Base-by-base conservation (phyloP, 2,888 invertebrate genomes). In the Scrobipalpa costella region DNA sequence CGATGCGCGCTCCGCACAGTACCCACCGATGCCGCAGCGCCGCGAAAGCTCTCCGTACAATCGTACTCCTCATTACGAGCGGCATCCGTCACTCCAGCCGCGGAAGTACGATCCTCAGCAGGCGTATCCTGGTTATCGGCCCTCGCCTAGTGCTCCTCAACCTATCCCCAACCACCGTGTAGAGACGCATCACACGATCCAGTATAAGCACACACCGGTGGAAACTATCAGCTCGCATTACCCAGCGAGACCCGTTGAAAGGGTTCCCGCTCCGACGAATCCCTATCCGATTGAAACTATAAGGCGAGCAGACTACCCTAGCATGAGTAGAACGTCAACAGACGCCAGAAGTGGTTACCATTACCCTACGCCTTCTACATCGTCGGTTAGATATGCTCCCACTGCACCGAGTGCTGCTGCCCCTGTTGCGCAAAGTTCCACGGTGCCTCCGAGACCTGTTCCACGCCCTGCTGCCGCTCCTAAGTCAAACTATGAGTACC, bases 71-170 rank as follows among this genome's bases (percentile, higher is more conserved):
- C 88, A 86, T 71, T 90, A 86, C 71, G 91, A 90, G 57, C 80
- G 89, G 59, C 86, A 86, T 70, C 75, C 84, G 17, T 65, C 81
- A 11, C 76, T 85, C 34, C 81, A 87, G 19, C 80, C 84, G 64
- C 80, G 90, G 65, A 91, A 90, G 69, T 88, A 89, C 73, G 91
- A 91, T 73, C 84, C 79, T 38, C 90, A 92, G 70, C 89, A 90
- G 72, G 82, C 87, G 15, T 90, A 90, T 73, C 84, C 89, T 7
- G 90, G 88, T 6, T 90, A 90, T 66, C 84, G 89, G 75, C 86
- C 86, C 68, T 72, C 81, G 40, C 75, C 80, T 44, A 65, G 79
- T 11, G 69, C 81, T 36, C 69, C 83, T n/a, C 85, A 84, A 65
- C 73, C 87, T 66, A 73, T 83, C 61, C 81, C 84, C 64, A 84